phyloP scores from a whole-genome alignment of 1,140 invertebrate genomes.

The Apis florea region DNA sequence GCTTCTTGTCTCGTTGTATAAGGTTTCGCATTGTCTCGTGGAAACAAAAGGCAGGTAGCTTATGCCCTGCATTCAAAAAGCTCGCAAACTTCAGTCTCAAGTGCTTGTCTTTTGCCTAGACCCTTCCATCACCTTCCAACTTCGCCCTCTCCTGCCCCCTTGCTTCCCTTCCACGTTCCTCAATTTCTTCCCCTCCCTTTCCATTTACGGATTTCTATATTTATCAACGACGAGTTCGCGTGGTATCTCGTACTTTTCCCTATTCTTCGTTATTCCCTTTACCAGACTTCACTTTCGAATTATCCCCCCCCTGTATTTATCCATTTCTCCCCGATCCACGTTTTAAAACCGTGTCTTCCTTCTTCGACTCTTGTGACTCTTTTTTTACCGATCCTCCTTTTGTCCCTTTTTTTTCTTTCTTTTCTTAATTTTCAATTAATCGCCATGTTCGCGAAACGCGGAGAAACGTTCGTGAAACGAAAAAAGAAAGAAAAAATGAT shows the following conservation, averaged over 20 bases:
- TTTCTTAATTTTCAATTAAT: background rate
- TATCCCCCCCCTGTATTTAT: background rate
- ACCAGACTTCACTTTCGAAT: constrained; percentile 30
- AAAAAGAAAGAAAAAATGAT: background rate
- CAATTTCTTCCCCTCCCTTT: constrained; percentile 41
- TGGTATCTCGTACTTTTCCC: background rate
- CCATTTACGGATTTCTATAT: constrained; percentile 47
- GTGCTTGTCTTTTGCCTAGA: constrained; percentile 59
- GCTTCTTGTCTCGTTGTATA: constrained; percentile 58
- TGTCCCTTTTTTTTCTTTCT: background rate
- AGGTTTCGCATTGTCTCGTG: constrained; percentile 69
- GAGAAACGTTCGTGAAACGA: too few species aligned
- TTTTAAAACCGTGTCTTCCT: background rate
- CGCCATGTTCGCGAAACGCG: background rate
- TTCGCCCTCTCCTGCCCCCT: constrained; percentile 1
- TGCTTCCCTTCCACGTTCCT: constrained; percentile 5
- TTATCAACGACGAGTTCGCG: background rate
- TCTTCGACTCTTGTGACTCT: too few species aligned
- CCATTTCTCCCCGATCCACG: background rate
- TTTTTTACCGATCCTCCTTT: background rate
- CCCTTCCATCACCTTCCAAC: constrained; percentile 32
- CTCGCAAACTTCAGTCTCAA: constrained; percentile 73
- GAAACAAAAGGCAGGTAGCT: constrained; percentile 74
- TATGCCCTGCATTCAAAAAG: constrained; percentile 71
- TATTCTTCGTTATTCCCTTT: background rate